A percentile compares a stretch with the other conserved stretches of the same genome.
Evolutionary conservation across 2,888 invertebrate species (phyloP).

Genomic region (Ceratothoa steindachneri): DNA sequence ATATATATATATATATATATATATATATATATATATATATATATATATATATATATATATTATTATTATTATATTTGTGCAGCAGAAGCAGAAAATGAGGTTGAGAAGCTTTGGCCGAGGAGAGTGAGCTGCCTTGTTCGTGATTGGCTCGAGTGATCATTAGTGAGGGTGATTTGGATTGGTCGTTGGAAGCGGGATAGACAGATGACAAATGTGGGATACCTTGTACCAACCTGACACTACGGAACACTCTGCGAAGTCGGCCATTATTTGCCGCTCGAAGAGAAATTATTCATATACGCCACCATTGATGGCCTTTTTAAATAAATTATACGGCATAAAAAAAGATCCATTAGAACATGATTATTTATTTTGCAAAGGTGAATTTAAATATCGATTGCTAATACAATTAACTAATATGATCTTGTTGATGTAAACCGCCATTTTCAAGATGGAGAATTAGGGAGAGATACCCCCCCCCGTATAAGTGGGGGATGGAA

Average conservation of each 20-base stretch:
- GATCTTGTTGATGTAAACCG: too few species aligned
- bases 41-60: not conserved
- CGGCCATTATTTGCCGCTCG: not conserved
- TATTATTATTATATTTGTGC: not conserved
- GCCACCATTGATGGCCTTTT: not conserved
- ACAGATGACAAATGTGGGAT: slow-evolving; percentile 9
- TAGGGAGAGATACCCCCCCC: too few species aligned
- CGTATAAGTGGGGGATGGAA: too few species aligned
- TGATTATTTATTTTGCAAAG: too few species aligned
- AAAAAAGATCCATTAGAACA: too few species aligned
- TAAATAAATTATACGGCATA: too few species aligned
- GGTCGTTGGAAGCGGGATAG: not conserved
- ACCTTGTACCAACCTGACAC: not conserved
- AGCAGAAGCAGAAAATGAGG: too few species aligned
- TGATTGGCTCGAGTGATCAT: not conserved
- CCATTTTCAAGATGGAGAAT: too few species aligned
- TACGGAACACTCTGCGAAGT: not conserved
- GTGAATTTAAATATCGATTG: not conserved
- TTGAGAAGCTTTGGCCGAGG: too few species aligned
- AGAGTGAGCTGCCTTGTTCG: not conserved
- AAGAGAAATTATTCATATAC: not conserved
- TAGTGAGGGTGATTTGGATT: not conserved
- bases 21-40: slow-evolving; percentile 12
- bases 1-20: not conserved
- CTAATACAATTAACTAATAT: too few species aligned